These are phyloP conservation scores for Macroglossus sobrinus DNA, from an alignment of 2,113 vertebrate species.

Conservation along the genomic window DNA sequence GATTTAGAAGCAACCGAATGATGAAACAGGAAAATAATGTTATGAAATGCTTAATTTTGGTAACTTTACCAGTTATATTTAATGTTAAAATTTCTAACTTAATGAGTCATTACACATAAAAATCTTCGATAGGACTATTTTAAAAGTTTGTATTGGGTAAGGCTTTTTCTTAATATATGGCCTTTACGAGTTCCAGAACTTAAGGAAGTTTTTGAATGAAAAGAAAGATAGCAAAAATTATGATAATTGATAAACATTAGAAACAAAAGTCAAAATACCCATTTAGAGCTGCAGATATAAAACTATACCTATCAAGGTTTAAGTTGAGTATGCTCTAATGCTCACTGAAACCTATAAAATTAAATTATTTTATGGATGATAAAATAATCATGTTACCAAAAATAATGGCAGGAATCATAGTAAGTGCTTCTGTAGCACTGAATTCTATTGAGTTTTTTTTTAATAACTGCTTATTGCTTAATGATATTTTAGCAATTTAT, in stretches of 20 bases:
- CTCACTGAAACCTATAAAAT: slow-evolving; percentile 62
- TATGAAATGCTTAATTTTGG: slow-evolving; percentile 14
- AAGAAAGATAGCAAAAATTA: slow-evolving; percentile 47
- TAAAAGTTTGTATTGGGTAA: slow-evolving; percentile 9
- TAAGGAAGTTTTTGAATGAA: slow-evolving; percentile 41
- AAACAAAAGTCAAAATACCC: slow-evolving; percentile 51
- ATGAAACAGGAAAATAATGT: neutral
- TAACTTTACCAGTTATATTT: neutral
- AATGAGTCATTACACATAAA: neutral
- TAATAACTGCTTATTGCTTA: slow-evolving; percentile 50
- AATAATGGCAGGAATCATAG: slow-evolving; percentile 58
- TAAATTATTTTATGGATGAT: slow-evolving; percentile 74
- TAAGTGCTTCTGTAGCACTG: slow-evolving; percentile 55
- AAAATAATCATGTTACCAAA: slow-evolving; percentile 73
- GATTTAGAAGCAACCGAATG: neutral
- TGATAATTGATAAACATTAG: slow-evolving; percentile 59
- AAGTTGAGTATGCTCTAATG: slow-evolving; percentile 62
- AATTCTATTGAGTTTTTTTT: neutral
- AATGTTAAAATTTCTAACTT: slow-evolving; percentile 16
- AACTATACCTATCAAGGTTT: slow-evolving; percentile 43
- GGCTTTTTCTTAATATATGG: slow-evolving; percentile 14
- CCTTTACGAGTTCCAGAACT: slow-evolving; percentile 43
- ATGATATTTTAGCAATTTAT: neutral
- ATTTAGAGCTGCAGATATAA: slow-evolving; percentile 51
- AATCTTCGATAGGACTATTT: neutral